Evolutionary conservation across 2,113 vertebrate genomes (phyloP), one percentile per base, ranked within the genome.

Genomic region (Otis tarda): DNA sequence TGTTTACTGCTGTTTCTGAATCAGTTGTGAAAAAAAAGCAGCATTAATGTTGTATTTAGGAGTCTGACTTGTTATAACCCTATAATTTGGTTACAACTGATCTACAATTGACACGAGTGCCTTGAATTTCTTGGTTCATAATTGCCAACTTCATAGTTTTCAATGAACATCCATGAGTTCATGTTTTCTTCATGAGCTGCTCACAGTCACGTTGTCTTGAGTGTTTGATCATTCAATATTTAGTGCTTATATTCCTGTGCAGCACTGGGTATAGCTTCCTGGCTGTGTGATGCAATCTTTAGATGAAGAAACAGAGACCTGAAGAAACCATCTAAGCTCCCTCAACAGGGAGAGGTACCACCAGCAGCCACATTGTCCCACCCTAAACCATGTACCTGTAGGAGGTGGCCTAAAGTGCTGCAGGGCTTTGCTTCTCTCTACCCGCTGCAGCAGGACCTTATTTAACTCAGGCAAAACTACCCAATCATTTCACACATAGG

Each of bases 41-140:
- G 55, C 31, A 55, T 57, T 37, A 55, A 37, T 2, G 2, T 28
- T 71, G 30, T 37, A 33, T 30, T 56, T 33, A 31, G 39, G 19
- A 67, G 33, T 73, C 45, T 68, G 65, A 87, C 31, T 74, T 30
- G 5, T 47, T 68, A 41, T 5, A 71, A 79, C 43, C 19, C 67
- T 65, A 4, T 20, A 67, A 53, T 43, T 63, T 8, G 4, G 30
- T 49, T 85, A 64, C 14, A 79, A 25, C 17, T 59, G 31, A 67
- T 55, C n/a, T 67, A 1, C 4, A 12, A 76, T 33, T 1, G 0
- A 56, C 1, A 0, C 25, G 12, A 47, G 30, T 60, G 41, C 61
- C 63, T 87, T 55, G 61, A 70, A 82, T 74, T 75, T 31, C 47
- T 78, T 78, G 33, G 31, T 67, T 67, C 6, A 1, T 23, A 67